phyloP scores from a whole-genome alignment of 2,888 invertebrate genomes.

The Volucella bombylans region DNA sequence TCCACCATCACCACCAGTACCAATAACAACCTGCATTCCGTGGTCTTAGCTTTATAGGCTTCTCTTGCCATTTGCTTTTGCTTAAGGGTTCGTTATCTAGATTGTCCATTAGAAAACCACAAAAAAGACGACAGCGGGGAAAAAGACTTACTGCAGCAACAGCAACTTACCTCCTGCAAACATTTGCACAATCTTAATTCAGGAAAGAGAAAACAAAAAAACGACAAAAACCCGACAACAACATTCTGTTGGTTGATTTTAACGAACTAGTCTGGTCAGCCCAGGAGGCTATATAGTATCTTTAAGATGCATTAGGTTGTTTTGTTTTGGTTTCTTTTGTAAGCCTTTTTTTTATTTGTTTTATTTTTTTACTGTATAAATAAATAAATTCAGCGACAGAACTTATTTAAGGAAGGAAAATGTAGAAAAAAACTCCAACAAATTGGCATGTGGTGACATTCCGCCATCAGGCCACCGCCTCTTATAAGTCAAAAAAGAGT shows the following conservation, averaged over 20 bases:
- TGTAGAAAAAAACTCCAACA: not conserved
- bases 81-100: slow-evolving; percentile 60
- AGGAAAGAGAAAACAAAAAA: slow-evolving; percentile 12
- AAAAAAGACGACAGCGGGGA: slow-evolving; percentile 1
- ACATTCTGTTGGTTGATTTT: slow-evolving; percentile 79
- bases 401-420: slow-evolving; percentile 35
- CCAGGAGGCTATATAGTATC: slow-evolving; percentile 53
- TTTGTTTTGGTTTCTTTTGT: too few relatives aligned
- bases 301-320: slow-evolving; percentile 50
- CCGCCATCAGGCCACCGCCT: not conserved
- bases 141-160: not conserved
- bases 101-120: slow-evolving; percentile 62
- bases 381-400: slow-evolving; percentile 55
- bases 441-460: slow-evolving; percentile 11
- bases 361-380: slow-evolving; percentile 27
- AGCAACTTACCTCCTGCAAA: slow-evolving; percentile 35
- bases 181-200: slow-evolving; percentile 43
- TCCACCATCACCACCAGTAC: not conserved
- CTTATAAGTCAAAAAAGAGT: slow-evolving; percentile 6
- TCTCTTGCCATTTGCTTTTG: slow-evolving; percentile 27
- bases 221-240: slow-evolving; percentile 10
- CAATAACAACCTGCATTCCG: slow-evolving; percentile 17
- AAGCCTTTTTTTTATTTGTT: not conserved
- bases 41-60: slow-evolving; percentile 24
- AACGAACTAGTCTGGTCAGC: slow-evolving; percentile 80